Percentiles rank a stretch among this genome's conserved stretches.
Conservation (phyloP, 2,888 invertebrate genomes). For the Cylloceria caligata region DNA sequence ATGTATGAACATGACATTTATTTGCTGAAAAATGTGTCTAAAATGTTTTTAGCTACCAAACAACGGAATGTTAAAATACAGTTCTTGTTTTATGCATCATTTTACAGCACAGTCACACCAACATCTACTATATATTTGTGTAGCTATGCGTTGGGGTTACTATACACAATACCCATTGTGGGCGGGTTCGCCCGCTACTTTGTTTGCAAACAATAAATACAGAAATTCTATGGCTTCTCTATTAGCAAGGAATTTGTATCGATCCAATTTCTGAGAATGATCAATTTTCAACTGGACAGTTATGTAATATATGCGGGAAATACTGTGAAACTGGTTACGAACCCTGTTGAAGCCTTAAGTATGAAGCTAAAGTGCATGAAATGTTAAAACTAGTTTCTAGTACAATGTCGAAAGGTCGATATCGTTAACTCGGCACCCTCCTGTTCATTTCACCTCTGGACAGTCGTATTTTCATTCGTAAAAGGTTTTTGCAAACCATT, state of each 20-base stretch:
- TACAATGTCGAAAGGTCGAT: slow-evolving; percentile 30
- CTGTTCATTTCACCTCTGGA: slow-evolving; percentile 24
- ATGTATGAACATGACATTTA: too few relatives aligned
- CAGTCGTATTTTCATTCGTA: slow-evolving; percentile 62
- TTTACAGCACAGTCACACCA: not conserved
- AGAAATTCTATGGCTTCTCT: not conserved
- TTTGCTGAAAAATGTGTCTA: too few relatives aligned
- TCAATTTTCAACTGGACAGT: slow-evolving; percentile 24
- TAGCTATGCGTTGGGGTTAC: not conserved
- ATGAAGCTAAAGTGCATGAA: not conserved
- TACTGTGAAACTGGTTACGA: slow-evolving; percentile 16
- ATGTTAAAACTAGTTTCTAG: not conserved
- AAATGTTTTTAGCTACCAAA: too few relatives aligned
- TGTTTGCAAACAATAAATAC: slow-evolving; percentile 12
- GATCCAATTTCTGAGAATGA: slow-evolving; percentile 20
- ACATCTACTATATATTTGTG: not conserved
- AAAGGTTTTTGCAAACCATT: slow-evolving; percentile 70
- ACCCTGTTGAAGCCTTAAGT: not conserved
- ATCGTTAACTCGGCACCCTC: slow-evolving; percentile 15
- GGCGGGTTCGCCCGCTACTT: not conserved
- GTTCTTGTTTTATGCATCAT: not conserved
- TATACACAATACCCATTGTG: too few relatives aligned
- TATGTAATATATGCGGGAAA: slow-evolving; percentile 24
- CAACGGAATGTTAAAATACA: not conserved
- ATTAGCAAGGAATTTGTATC: slow-evolving; percentile 17